Conservation (phyloP, 2,797 vertebrate species). For the Enteromius paludinosus region DNA sequence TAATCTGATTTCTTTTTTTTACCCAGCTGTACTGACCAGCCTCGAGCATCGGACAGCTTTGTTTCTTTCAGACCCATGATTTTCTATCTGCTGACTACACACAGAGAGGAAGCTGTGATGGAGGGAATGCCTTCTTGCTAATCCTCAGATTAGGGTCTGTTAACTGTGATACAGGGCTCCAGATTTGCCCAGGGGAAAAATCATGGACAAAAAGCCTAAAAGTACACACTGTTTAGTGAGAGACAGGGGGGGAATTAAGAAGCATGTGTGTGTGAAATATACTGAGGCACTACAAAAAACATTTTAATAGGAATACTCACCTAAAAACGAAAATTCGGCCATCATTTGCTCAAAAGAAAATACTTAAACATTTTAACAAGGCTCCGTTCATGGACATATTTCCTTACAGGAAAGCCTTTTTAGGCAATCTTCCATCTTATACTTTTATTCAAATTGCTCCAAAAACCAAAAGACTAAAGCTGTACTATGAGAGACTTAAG, state of each 20-base stretch:
- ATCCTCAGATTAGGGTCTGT: conserved; percentile 60
- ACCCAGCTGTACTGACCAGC: neutral
- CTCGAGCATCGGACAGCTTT: neutral
- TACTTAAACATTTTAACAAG: neutral
- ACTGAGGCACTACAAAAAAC: neutral
- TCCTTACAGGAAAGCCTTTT: neutral
- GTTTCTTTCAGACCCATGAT: conserved; percentile 15
- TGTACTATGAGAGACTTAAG: conserved; percentile 42
- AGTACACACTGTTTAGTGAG: conserved; percentile 47
- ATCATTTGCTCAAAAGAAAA: neutral
- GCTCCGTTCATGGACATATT: neutral
- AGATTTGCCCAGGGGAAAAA: conserved; percentile 49
- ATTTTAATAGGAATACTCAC: neutral
- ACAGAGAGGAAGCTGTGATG: conserved; percentile 20
- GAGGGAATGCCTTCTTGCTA: conserved; percentile 46
- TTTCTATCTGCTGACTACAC: conserved; percentile 36
- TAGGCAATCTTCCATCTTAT: conserved; percentile 7
- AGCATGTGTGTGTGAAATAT: neutral
- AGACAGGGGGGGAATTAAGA: neutral
- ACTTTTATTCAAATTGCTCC: conserved; percentile 38
- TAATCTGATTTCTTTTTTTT: neutral
- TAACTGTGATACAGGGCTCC: conserved; percentile 52
- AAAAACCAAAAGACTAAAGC: conserved; percentile 15
- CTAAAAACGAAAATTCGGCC: neutral
- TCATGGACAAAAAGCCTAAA: conserved; percentile 36